These are phyloP conservation scores for Hippocampus zosterae DNA, from an alignment of 2,113 vertebrate genomes.

Conservation along the genomic window DNA sequence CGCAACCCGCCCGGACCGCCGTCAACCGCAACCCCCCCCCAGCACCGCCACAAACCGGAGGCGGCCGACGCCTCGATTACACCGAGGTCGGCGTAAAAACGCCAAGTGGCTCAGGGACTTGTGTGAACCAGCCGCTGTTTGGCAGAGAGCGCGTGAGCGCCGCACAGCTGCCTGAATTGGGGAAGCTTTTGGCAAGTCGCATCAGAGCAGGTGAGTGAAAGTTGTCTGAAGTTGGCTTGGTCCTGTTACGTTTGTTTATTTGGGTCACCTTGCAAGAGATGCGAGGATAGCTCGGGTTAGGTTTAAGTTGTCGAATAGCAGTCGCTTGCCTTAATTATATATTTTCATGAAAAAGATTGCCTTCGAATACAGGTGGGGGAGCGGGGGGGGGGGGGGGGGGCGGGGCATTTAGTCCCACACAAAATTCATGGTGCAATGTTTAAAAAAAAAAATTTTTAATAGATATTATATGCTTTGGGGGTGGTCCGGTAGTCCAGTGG, in stretches of 20 bases:
- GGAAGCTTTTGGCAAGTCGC: constrained; percentile 47
- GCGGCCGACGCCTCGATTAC: constrained; percentile 55
- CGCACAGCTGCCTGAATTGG: constrained; percentile 26
- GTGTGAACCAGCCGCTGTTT: constrained; percentile 15
- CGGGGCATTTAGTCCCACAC: too few relatives aligned
- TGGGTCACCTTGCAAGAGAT: background rate
- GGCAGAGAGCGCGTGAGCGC: constrained; percentile 18
- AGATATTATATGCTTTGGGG: background rate
- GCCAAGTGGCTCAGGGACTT: constrained; percentile 46
- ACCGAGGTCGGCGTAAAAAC: constrained; percentile 34
- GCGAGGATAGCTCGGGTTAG: background rate
- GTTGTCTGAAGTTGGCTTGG: constrained; percentile 14
- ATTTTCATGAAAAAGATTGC: background rate
- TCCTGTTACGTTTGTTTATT: background rate
- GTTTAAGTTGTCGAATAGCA: background rate
- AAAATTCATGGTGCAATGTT: background rate
- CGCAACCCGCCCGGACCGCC: constrained; percentile 56
- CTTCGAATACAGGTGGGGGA: background rate
- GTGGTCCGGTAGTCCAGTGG: too few relatives aligned
- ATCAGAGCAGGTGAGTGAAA: constrained; percentile 70
- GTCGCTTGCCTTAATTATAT: background rate
- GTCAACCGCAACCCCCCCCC: background rate
- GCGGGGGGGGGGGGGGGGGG: too few relatives aligned
- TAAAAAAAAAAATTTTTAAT: too few relatives aligned
- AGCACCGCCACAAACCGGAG: constrained; percentile 37